Evolutionary conservation across 2,797 vertebrate species (phyloP).

Genomic region (Pipistrellus kuhlii): DNA sequence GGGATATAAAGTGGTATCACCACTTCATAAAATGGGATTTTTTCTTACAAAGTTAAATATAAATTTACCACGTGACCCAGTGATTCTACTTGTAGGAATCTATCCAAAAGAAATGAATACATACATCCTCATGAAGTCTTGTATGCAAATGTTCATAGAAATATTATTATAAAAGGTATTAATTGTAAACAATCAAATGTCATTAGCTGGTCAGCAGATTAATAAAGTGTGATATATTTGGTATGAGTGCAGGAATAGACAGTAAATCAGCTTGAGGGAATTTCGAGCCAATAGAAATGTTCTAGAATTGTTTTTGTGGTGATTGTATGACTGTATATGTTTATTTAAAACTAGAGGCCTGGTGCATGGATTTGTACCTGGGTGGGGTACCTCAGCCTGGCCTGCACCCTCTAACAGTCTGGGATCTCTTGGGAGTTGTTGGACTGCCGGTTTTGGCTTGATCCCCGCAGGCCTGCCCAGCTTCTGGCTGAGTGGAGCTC

Average conservation of each 20-base stretch:
- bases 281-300: neutral
- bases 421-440: too few relatives aligned
- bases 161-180: neutral
- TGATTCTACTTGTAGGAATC: neutral
- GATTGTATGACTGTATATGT: neutral
- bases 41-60: conserved; percentile 33
- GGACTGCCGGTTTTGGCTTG: too few relatives aligned
- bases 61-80: neutral
- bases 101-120: neutral
- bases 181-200: neutral
- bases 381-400: too few relatives aligned
- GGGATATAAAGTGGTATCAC: neutral
- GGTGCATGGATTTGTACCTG: too few relatives aligned
- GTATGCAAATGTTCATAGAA: neutral
- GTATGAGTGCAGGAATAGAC: neutral
- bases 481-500: too few relatives aligned
- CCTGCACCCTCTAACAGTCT: too few relatives aligned
- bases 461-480: too few relatives aligned
- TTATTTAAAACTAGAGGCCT: conserved; percentile 1
- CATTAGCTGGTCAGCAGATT: neutral
- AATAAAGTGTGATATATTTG: neutral
- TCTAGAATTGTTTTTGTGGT: conserved; percentile 4
- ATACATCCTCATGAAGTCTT: neutral
- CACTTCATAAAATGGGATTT: neutral
- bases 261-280: neutral